Base-by-base conservation (phyloP, 2,113 vertebrate genomes). In the Ivindomyrus marchei region DNA sequence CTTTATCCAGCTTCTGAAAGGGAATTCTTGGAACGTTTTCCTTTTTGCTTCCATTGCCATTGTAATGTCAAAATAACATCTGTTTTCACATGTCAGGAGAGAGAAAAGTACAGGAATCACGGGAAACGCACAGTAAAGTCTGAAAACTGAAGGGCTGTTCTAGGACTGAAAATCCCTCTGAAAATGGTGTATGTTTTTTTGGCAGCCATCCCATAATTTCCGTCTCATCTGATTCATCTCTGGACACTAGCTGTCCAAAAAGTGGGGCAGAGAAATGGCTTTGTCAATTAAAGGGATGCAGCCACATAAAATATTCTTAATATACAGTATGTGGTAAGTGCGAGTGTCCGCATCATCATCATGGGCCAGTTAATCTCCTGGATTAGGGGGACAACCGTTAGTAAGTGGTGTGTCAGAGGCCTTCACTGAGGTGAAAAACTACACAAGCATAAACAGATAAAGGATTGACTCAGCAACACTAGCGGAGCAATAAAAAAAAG, bases 331-430 rank as follows among this genome's bases (percentile, higher is more conserved):
- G 85, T 46, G 74, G 89, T 90, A 91, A 89, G 89, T 70, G 89
- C 89, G 90, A 90, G 49, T 15, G 9, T 70, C 66, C 31, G 80
- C 36, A 56, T 70, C 89, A 36, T 91, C 89, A 87, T 83, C 92
- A 93, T 91, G 93, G 92, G 84, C 15, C 56, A 52, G 52, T 90
- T 66, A 89, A 89, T 91, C 88, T 50, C 31, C 47, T 19, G 77
- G 27, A 74, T 46, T 83, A 58, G 66, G 58, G 42, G 93, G 92
- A 92, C 91, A 89, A 21, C 90, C 19, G 90, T 90, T 89, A 88
- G 91, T 88, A 90, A 66, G 90, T 49, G 91, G 45, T 56, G 66
- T 19, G 49, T 83, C 74, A 27, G 36, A 56, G 42, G 36, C 0
- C n/a, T 13, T 42, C 80, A 45, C 19, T 56, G 77, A 58, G 49